Base-by-base conservation (phyloP, 92 coral and sea anemone genomes). In the Galaxea fascicularis region DNA sequence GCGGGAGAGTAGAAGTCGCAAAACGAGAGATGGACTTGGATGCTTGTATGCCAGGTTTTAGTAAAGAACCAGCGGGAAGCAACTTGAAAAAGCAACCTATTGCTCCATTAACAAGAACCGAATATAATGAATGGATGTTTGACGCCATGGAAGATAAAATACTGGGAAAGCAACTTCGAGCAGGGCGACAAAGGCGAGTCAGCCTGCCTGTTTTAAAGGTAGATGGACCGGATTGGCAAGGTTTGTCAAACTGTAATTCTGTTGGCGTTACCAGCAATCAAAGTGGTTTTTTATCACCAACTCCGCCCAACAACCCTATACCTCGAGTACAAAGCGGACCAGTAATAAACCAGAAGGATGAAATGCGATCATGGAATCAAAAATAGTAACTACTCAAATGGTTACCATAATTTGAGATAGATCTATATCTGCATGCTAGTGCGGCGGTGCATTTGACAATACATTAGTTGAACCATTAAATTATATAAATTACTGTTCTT, bases 101-200 rank as follows among this genome's bases (percentile, higher is more conserved):
- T 31, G 56, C 57, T 13, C 68, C 85, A 1, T 3, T 67, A 28
- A 31, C 41, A n/a, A 46, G 51, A 49, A 65, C 73, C 17, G 83
- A 78, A 29, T 69, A 20, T 15, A 78, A 49, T 63, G 74, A 73
- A 47, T 78, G 83, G 83, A 78, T 78, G 82, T 45, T 78, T 45
- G 82, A 60, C 8, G 54, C 16, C 16, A 25, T 22, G 22, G 58
- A 27, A 60, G 59, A 31, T 9, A 62, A 49, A 25, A 45, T 41
- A 10, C 44, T 25, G 7, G 74, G 29, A 18, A 27, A 49, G 24
- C 73, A 78, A 46, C 47, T 73, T 45, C 28, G 47, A 20, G 20
- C 24, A 20, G 47, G 74, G 8, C 73, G 63, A 21, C 63, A 65
- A 20, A 78, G 83, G 46, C 83, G 73, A 27, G 10, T 27, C 17